Evolutionary conservation across 2,113 vertebrate genomes (phyloP).

Genomic region (Stegostoma tigrinum): DNA sequence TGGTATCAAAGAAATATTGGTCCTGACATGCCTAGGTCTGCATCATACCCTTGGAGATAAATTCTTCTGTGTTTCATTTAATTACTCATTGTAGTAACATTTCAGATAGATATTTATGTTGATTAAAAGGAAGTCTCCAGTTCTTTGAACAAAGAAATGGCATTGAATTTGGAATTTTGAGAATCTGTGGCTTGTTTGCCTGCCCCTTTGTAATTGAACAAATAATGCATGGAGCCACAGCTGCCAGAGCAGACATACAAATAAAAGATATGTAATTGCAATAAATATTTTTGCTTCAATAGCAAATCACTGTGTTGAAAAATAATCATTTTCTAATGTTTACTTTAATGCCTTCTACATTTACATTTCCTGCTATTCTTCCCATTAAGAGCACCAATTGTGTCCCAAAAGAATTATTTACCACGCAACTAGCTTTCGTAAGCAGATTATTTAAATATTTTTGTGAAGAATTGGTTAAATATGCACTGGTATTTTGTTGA

Average conservation of each 20-base stretch:
- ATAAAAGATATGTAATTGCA: background rate
- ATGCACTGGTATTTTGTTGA: background rate
- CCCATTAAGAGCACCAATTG: background rate
- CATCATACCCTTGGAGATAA: background rate
- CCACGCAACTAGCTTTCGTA: background rate
- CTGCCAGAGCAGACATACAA: background rate
- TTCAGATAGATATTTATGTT: background rate
- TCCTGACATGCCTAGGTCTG: background rate
- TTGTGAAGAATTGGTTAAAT: background rate
- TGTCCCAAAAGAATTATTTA: background rate
- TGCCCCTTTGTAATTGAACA: background rate
- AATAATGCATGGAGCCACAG: background rate
- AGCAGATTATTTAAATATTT: background rate
- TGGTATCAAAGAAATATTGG: background rate
- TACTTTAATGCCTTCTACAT: background rate
- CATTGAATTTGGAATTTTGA: background rate
- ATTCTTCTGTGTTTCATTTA: background rate
- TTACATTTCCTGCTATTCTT: background rate
- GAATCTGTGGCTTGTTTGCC: background rate
- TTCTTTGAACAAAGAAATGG: slow-evolving; percentile 26
- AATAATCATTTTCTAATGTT: background rate
- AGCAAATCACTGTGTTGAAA: background rate
- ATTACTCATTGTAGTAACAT: background rate
- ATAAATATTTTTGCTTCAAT: slow-evolving; percentile 12
- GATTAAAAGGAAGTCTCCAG: background rate